Evolutionary conservation across 2,797 vertebrate genomes (phyloP).

Genomic region (Kryptopterus vitreolus): DNA sequence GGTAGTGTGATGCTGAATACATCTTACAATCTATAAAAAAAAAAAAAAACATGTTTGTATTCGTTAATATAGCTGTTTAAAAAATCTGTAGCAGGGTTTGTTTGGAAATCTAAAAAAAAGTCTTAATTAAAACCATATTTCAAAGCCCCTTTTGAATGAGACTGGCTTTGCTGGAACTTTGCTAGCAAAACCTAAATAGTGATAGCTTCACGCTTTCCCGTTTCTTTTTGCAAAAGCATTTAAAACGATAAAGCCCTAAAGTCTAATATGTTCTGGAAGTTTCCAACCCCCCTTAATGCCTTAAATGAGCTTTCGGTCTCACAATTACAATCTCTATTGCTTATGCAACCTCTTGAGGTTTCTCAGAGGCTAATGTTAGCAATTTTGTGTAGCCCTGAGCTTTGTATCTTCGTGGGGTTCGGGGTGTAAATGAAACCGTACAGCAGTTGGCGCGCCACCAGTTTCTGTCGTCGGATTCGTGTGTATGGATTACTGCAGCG

Average conservation of each 20-base stretch:
- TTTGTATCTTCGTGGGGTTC: slow-evolving; percentile 22
- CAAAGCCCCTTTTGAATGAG: too few species aligned
- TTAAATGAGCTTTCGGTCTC: slow-evolving; percentile 20
- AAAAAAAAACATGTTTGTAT: too few species aligned
- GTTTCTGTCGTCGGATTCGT: not conserved
- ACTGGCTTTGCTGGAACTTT: not conserved
- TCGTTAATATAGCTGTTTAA: too few species aligned
- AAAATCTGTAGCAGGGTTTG: too few species aligned
- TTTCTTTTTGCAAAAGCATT: slow-evolving; percentile 10
- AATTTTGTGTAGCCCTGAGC: slow-evolving; percentile 14
- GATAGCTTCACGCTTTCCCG: not conserved
- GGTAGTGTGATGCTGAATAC: too few species aligned
- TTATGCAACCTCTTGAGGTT: slow-evolving; percentile 25
- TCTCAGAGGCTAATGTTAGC: slow-evolving; percentile 24
- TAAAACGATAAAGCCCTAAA: slow-evolving; percentile 12
- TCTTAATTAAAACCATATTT: too few species aligned
- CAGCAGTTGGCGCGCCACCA: slow-evolving; percentile 7
- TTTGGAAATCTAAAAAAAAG: too few species aligned
- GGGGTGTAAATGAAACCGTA: slow-evolving; percentile 18
- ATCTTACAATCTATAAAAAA: too few species aligned
- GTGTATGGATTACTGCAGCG: not conserved
- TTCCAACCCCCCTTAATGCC: slow-evolving; percentile 23
- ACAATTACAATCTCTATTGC: slow-evolving; percentile 14
- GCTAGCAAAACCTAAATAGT: not conserved
- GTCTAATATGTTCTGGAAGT: slow-evolving; percentile 23